Base-by-base conservation (phyloP, 2,797 vertebrate species). In the Gymnothorax reevesii region DNA sequence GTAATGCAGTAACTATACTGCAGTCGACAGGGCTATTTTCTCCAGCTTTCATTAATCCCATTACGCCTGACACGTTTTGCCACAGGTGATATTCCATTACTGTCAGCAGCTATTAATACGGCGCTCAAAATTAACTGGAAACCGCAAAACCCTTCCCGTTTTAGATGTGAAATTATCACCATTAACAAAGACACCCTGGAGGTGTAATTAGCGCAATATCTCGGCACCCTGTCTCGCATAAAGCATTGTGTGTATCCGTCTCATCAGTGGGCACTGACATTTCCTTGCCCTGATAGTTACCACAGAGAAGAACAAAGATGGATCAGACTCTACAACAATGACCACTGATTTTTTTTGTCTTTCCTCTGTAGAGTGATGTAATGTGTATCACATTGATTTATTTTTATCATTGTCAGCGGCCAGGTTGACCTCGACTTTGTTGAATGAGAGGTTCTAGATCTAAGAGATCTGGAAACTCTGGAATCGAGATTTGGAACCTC, bases 191-290 rank as follows among this genome's bases (percentile, higher is more conserved):
- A 20, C 71, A 73, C 88, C 92, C 92, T 86, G 20, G 9, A 92
- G 93, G 90, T 83, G 88, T 92, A 91, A 94, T 93, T 92, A 92
- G 89, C 88, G 86, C 64, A 86, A 86, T 86, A 69, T 80, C 9
- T 59, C 64, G 85, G 88, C 62, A 8, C 85, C 89, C 13, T 59
- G 85, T 84, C 84, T 25, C 7, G 86, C 6, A 79, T 82, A 85
- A 87, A 87, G 12, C 33, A 52, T n/a, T 15, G 73, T 25, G 86
- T 55, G 12, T 52, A 57, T 83, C 13, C 7, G 54, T 77, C 57
- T 62, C 57, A 69, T 55, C 54, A 87, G 69, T 0, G 80, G 86
- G 60, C 82, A 52, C 33, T 10, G 62, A 60, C 52, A 33, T 17
- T 6, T 25, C 62, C 25, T 15, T 15, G n/a, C 57, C 57, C 83